Base-by-base conservation (phyloP, 1,140 invertebrate genomes). In the Atta cephalotes region DNA sequence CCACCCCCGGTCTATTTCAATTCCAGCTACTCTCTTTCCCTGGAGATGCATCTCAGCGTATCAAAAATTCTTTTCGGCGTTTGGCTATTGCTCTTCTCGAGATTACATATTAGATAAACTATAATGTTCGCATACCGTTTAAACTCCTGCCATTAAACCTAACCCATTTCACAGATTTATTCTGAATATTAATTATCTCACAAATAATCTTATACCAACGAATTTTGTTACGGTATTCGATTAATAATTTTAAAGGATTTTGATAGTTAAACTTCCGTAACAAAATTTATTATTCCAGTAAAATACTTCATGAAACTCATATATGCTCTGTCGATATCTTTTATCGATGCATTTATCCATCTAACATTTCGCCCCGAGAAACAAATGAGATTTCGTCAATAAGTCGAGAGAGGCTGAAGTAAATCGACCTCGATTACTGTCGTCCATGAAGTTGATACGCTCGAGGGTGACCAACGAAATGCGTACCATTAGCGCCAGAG, bases 61-160 rank as follows among this genome's bases (percentile, higher is more conserved):
- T 56, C 51, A 18, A 86, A 90, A 79, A 87, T 81, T 62, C 76
- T 51, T 84, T n/a, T 39, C 16, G 18, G 9, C 39, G 12, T 53
- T 68, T 51, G n/a, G 5, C 53, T 51, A 49, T 25, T 53, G 74
- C 79, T 39, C 39, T 53, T 21, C 10, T 16, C 25, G 31, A 90
- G 89, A 92, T 92, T 78, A 86, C 31, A 49, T n/a, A 35, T 28
- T 70, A 66, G 91, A 92, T 92, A 91, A 89, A 45, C 14, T 21
- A 31, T 88, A 90, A 92, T 81, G 74, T 86, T 85, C 58, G 56
- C 63, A 58, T 90, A 28, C 82, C 91, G 82, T 90, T 92, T 90
- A 87, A 80, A 68, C 39, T n/a, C 39, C n/a, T 25, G 25, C 31
- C 31, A 0, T 35, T 35, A 35, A 35, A 4, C 16, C 21, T 18